These are phyloP conservation scores for Eilema sororculum DNA, from an alignment of 2,888 invertebrate genomes.

Conservation along the genomic window DNA sequence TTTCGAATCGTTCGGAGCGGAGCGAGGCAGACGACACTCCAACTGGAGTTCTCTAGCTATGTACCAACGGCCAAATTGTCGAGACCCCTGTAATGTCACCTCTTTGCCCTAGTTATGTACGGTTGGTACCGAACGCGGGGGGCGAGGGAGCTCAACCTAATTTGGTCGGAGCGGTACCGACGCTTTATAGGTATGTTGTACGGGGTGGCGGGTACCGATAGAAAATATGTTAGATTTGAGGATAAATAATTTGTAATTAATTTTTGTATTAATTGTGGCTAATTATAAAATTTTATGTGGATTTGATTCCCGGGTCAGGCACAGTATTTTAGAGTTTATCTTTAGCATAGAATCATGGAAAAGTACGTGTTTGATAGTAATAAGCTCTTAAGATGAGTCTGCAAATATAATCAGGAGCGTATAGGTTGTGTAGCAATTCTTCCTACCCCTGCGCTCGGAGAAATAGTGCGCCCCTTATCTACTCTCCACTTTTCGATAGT, in stretches of 20 bases:
- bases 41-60: conserved; percentile 78
- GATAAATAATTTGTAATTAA: conserved; percentile 13
- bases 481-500: too few relatives aligned
- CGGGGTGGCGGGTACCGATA: conserved; percentile 78
- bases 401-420: too few relatives aligned
- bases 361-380: too few relatives aligned
- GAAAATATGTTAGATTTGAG: conserved; percentile 42
- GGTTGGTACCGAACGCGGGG: conserved; percentile 64
- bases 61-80: conserved; percentile 61
- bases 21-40: conserved; percentile 84
- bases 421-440: too few relatives aligned
- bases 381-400: too few relatives aligned
- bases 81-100: conserved; percentile 70
- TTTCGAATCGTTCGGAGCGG: conserved; percentile 80
- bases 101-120: conserved; percentile 61
- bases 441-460: too few relatives aligned
- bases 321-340: not conserved
- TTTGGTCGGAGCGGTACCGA: conserved; percentile 83
- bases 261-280: not conserved
- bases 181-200: conserved; percentile 77
- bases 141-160: conserved; percentile 65
- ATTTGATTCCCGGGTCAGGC: too few relatives aligned
- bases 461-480: too few relatives aligned
- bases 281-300: not conserved
- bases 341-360: too few relatives aligned